phyloP scores from a whole-genome alignment of 1,140 invertebrate genomes.

The Diuraphis noxia region DNA sequence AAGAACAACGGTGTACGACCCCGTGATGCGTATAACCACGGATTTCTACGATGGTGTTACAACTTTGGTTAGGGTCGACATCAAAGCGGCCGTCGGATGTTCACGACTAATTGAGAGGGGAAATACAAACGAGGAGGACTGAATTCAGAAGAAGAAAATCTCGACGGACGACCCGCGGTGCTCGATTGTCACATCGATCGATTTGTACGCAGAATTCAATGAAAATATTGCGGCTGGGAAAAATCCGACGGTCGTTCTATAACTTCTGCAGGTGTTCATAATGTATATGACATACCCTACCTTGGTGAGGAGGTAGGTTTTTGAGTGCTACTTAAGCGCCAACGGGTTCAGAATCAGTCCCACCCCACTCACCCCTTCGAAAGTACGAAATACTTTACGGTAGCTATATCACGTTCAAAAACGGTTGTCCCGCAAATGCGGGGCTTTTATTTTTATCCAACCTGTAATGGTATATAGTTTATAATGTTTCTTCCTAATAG shows the following conservation, averaged over 20 bases:
- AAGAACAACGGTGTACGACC: background rate
- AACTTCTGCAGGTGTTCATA: background rate
- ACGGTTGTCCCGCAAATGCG: background rate
- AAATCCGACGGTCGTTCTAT: background rate
- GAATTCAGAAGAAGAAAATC: background rate
- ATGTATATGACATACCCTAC: too few species aligned
- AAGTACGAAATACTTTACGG: background rate
- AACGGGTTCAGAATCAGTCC: background rate
- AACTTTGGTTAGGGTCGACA: background rate
- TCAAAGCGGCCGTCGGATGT: background rate
- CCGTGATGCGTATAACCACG: background rate
- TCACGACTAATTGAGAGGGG: background rate
- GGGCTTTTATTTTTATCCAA: background rate
- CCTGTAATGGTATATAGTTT: background rate
- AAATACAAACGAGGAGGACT: background rate
- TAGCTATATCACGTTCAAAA: background rate
- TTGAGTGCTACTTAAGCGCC: background rate
- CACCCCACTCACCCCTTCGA: background rate
- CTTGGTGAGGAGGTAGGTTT: rapidly evolving
- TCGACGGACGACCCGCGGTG: background rate
- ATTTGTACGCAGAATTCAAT: background rate
- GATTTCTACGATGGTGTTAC: background rate
- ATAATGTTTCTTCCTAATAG: background rate
- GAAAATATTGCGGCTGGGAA: background rate
- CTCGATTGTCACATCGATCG: background rate